Base-by-base conservation (phyloP, 2,888 invertebrate genomes). In the Lasioglossum malachurum region DNA sequence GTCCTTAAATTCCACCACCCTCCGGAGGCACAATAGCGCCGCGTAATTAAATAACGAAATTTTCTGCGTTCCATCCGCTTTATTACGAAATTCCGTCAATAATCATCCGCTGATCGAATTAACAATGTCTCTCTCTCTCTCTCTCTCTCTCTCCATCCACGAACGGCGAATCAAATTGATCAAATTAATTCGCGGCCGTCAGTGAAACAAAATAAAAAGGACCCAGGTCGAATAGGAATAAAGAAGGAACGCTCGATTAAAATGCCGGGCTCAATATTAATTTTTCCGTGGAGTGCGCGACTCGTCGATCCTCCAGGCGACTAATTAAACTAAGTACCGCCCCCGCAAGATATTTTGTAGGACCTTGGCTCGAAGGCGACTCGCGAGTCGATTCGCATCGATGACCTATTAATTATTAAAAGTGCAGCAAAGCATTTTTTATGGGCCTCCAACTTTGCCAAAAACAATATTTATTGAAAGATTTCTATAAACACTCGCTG, bases 11-110 rank as follows among this genome's bases (percentile, higher is more conserved):
- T 89, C 87, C 80, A 75, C 38, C 44, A 49, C 64, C 87, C 80
- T 67, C 35, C 49, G 71, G 73, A 38, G 35, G 77, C 80, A 78
- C 83, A 74, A 87, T 85, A 80, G 75, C 72, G 57, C 75, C 77
- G 53, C 72, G 75, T 83, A 88, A 89, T 89, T 89, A 89, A 89
- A 89, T 85, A 89, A 85, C 87, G 88, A 89, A 88, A 89, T 87
- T 85, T 89, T 74, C 85, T 71, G 53, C 88, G 78, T 85, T 79
- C 89, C 89, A 44, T 73, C 64, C 80, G 82, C 80, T 88, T 87
- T 87, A 89, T 89, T 89, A 87, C 85, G 80, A 89, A 89, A 89
- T 89, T 89, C 88, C 88, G 75, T 82, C 84, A 84, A 84, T 87
- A 87, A 88, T 88, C 84, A 78, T 78, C 75, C 73, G 75, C 46